Conservation (phyloP, 2,113 vertebrate species). For the Orthonyx spaldingii region DNA sequence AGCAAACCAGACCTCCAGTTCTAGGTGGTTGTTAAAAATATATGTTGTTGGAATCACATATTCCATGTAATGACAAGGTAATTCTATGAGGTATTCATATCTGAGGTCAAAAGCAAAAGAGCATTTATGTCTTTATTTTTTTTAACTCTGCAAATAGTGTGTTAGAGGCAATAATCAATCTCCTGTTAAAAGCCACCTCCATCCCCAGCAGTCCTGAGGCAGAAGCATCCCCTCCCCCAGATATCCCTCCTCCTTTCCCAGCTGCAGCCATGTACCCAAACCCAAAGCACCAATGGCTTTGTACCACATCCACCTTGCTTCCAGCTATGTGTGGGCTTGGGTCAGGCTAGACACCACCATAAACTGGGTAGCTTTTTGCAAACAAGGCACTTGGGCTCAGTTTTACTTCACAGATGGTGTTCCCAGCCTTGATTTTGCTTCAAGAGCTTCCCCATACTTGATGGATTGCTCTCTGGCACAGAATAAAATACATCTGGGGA, state of each 20-base stretch:
- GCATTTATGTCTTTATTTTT: background rate
- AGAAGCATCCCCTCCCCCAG: background rate
- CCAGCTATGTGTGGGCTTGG: background rate
- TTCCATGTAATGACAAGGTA: background rate
- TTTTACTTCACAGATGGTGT: constrained; percentile 10
- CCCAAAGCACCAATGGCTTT: background rate
- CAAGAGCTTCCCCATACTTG: constrained; percentile 13
- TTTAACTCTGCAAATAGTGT: background rate
- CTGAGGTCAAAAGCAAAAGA: background rate
- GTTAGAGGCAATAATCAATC: background rate
- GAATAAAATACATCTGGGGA: background rate
- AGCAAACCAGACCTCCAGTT: background rate
- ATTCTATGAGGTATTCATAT: background rate
- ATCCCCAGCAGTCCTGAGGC: accelerated
- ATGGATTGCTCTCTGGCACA: background rate
- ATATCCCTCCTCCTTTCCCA: background rate
- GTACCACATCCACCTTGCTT: background rate
- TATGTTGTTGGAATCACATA: background rate
- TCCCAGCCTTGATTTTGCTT: constrained; percentile 3
- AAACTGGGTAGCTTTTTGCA: background rate
- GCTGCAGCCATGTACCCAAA: background rate
- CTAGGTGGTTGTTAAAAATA: background rate
- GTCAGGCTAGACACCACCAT: background rate
- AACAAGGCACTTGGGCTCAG: background rate
- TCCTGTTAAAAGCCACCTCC: background rate